Conservation (phyloP, 2,888 invertebrate species). For the Blomia tropicalis region DNA sequence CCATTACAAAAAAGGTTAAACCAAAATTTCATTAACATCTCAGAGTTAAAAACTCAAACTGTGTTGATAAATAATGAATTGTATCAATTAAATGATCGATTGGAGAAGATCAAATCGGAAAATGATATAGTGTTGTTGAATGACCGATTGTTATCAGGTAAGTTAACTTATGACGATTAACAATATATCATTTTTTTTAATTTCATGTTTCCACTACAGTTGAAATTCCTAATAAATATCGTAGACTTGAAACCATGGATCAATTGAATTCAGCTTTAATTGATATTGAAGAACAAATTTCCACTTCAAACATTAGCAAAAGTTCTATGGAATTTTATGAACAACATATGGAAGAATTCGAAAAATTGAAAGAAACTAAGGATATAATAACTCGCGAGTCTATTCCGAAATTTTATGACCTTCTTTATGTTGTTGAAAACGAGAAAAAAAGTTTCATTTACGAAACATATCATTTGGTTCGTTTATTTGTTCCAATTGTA, state of each 20-base stretch:
- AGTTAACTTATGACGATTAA: background rate
- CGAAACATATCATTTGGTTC: background rate
- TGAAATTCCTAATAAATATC: background rate
- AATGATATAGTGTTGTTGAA: background rate
- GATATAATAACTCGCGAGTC: background rate
- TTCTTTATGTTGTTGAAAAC: background rate
- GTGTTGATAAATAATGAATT: background rate
- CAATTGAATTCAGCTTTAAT: background rate
- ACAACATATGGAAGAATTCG: background rate
- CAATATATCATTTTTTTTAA: background rate
- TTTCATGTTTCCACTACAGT: background rate
- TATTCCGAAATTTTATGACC: background rate
- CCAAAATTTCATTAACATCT: too few relatives aligned
- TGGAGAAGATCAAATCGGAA: background rate
- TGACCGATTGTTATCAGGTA: background rate
- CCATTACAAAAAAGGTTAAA: too few relatives aligned
- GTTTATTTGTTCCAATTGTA: background rate
- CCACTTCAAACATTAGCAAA: too few relatives aligned
- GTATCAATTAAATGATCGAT: background rate
- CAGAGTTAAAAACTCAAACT: too few relatives aligned
- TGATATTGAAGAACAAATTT: too few relatives aligned
- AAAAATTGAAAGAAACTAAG: background rate
- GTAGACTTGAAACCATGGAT: background rate
- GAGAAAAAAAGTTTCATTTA: background rate
- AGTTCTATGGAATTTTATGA: too few relatives aligned